Evolutionary conservation across 2,888 invertebrate species (phyloP).

Genomic region (Empis livida): DNA sequence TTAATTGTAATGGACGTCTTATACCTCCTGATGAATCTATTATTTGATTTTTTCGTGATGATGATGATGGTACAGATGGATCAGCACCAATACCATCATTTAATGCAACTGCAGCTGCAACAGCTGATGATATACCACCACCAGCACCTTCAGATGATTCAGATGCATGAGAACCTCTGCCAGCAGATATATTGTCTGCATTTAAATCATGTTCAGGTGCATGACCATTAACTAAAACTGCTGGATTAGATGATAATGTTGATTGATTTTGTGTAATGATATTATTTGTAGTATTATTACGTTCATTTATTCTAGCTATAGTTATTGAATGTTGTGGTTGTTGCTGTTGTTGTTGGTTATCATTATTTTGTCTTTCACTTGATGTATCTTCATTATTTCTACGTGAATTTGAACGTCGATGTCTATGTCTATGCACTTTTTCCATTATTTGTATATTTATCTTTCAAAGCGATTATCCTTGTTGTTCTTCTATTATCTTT

Average conservation of each 20-base stretch:
- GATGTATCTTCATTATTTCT: conserved; percentile 24
- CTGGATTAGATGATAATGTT: conserved; percentile 12
- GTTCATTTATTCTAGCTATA: conserved; percentile 1
- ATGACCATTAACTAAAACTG: conserved; percentile 29
- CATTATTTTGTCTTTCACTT: conserved; percentile 13
- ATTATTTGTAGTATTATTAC: neutral
- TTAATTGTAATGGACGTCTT: conserved; percentile 24
- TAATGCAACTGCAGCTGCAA: neutral
- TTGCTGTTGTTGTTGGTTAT: conserved; percentile 11
- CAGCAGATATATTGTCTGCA: neutral
- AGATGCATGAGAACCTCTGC: neutral
- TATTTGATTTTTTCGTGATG: conserved; percentile 12
- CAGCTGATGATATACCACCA: neutral
- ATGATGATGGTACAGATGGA: neutral
- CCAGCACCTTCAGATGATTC: neutral
- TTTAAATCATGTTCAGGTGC: conserved; percentile 7
- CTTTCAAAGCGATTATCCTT: neutral
- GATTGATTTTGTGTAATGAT: neutral
- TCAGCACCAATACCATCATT: neutral
- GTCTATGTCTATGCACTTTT: conserved; percentile 35
- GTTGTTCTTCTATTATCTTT: neutral
- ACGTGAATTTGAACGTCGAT: conserved; percentile 29
- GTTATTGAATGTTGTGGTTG: conserved; percentile 5
- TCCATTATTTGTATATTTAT: conserved; percentile 25
- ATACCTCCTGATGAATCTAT: conserved; percentile 19